Base-by-base conservation (phyloP, 2,113 vertebrate species). In the Gracilinanus agilis region DNA sequence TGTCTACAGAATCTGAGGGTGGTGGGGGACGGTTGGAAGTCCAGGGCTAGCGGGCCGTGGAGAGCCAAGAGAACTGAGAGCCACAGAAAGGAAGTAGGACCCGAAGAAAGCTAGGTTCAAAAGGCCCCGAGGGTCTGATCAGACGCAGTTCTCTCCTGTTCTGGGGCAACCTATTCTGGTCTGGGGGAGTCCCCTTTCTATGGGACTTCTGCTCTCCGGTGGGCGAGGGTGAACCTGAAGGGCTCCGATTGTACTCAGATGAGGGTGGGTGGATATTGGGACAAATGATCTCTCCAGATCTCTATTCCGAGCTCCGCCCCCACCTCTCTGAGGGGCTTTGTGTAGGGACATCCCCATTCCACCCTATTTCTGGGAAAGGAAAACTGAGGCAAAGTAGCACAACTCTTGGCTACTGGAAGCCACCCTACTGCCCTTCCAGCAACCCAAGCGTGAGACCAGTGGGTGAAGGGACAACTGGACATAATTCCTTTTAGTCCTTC, bases 391-490 rank as follows among this genome's bases (percentile, higher is more conserved):
- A 95, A 94, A 88, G 94, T 54, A 93, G 67, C 90, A 89, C 53
- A 91, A 94, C 75, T 44, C 49, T 54, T 40, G 61, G 67, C 54
- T 44, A 1, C 91, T 25, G 44, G 94, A 23, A 21, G 24, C 5
- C 90, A 44, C 25, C 90, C 67, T 91, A 53, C 75, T 13, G 75
- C 54, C n/a, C 67, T 93, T 56, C 58, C 24, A 44, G 61, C 90
- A 55, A 91, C 92, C 54, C 53, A 13, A 93, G 93, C 13, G 44
- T 92, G 75, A 53, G 56, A 93, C 49, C 88, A 92, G 94, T 97
- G 97, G 97, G 97, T 97, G 95, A 97, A 95, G 91, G 93, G 49
- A 67, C 24, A 83, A 67, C 90, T 2, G 67, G 94, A 56, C 94
- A 53, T 91, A 88, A 92, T 75, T 44, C 75, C n/a, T 83, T 95